Percentiles rank a stretch among this genome's conserved stretches.
Evolutionary conservation across 2,113 vertebrate genomes (phyloP).

Genomic region (Maccullochella peelii): DNA sequence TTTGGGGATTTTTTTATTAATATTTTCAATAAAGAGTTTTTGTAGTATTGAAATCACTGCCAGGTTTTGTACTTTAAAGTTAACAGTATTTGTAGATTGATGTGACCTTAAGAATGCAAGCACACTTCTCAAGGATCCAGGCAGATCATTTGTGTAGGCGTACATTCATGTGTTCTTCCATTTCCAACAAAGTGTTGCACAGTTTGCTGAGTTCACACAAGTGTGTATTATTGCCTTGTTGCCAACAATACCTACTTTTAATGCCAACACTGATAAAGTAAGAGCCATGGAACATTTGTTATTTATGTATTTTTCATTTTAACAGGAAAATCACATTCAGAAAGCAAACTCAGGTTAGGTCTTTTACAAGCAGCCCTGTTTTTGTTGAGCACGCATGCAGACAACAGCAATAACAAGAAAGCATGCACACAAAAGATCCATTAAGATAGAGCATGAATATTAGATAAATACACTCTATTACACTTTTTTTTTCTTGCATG

Average conservation of each 20-base stretch:
- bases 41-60: not conserved
- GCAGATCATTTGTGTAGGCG: constrained; percentile 11
- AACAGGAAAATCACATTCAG: constrained; percentile 7
- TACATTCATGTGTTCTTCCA: not conserved
- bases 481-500: constrained; percentile 36
- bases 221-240: not conserved
- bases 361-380: constrained; percentile 11
- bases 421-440: constrained; percentile 65
- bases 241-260: constrained; percentile 19
- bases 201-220: constrained; percentile 11
- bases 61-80: not conserved
- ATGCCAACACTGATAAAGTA: constrained; percentile 1
- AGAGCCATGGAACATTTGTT: not conserved
- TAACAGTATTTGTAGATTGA: not conserved
- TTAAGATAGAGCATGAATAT: constrained; percentile 74
- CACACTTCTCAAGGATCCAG: not conserved
- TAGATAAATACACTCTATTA: constrained; percentile 71
- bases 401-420: constrained; percentile 51
- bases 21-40: not conserved
- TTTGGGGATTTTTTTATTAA: not conserved
- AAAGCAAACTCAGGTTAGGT: not conserved
- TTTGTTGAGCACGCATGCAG: constrained; percentile 24
- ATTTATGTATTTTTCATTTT: constrained; percentile 41
- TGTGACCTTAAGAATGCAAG: not conserved
- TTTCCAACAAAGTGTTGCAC: not conserved